These are phyloP conservation scores for Gorsachius magnificus DNA, from an alignment of 2,797 vertebrate species.

Conservation along the genomic window DNA sequence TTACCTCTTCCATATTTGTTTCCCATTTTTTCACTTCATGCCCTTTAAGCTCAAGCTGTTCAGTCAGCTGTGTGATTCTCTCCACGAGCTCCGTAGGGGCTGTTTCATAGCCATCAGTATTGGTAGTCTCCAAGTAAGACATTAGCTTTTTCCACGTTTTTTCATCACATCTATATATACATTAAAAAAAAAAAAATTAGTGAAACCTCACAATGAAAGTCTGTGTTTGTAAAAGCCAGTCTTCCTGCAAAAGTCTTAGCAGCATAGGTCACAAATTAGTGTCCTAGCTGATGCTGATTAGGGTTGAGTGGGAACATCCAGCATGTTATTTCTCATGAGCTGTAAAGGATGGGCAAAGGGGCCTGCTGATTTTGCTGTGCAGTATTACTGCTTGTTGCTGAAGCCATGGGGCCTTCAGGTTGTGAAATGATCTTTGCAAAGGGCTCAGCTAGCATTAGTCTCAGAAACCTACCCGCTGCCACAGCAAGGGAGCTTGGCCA, in stretches of 20 bases:
- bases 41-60: conserved; percentile 82
- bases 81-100: conserved; percentile 77
- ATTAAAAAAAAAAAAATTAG: not conserved
- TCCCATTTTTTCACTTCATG: conserved; percentile 65
- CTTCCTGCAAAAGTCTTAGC: not conserved
- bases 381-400: not conserved
- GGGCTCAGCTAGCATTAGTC: not conserved
- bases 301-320: not conserved
- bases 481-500: conserved; percentile 81
- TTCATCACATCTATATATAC: conserved; percentile 79
- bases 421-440: not conserved
- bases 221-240: not conserved
- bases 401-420: not conserved
- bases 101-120: conserved; percentile 65
- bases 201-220: not conserved
- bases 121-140: conserved; percentile 72
- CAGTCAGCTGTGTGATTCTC: conserved; percentile 73
- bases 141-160: conserved; percentile 77
- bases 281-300: not conserved
- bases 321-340: not conserved
- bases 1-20: conserved; percentile 76
- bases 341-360: not conserved
- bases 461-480: conserved; percentile 76
- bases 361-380: not conserved
- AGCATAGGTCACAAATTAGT: not conserved